These are phyloP conservation scores for Acanthis flammea DNA, from an alignment of 2,797 vertebrate genomes.

Conservation along the genomic window DNA sequence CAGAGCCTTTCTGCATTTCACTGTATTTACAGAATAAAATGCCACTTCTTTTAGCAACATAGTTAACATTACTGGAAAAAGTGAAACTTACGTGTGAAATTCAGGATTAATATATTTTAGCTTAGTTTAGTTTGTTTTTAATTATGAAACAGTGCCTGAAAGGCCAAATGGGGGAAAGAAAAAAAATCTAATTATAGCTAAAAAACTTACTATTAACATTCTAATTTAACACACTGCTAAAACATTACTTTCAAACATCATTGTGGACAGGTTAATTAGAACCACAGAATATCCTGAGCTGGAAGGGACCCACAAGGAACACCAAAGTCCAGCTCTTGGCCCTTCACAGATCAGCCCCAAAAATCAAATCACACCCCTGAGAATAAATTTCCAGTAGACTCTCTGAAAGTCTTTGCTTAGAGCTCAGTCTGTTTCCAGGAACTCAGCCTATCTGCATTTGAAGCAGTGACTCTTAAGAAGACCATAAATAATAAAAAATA, in stretches of 20 bases:
- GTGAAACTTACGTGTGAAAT: neutral
- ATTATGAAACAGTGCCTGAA: neutral
- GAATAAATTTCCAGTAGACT: neutral
- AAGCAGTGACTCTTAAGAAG: neutral
- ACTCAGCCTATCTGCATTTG: neutral
- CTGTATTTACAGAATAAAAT: neutral
- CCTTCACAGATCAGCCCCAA: neutral
- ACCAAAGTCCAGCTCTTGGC: neutral
- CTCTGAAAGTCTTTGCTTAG: neutral
- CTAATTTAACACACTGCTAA: neutral
- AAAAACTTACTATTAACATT: neutral
- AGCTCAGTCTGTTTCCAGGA: neutral
- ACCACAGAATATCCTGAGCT: neutral
- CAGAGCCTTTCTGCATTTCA: neutral
- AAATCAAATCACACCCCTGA: neutral
- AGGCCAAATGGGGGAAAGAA: neutral
- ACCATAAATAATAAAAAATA: neutral
- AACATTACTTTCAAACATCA: neutral
- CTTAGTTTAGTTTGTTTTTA: neutral
- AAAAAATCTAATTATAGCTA: neutral
- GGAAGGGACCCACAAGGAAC: neutral
- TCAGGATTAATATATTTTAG: neutral
- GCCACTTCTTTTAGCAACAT: neutral
- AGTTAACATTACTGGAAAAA: neutral
- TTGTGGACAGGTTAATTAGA: neutral